Base-by-base conservation (phyloP, 2,888 invertebrate genomes). In the Clitarchus hookeri region DNA sequence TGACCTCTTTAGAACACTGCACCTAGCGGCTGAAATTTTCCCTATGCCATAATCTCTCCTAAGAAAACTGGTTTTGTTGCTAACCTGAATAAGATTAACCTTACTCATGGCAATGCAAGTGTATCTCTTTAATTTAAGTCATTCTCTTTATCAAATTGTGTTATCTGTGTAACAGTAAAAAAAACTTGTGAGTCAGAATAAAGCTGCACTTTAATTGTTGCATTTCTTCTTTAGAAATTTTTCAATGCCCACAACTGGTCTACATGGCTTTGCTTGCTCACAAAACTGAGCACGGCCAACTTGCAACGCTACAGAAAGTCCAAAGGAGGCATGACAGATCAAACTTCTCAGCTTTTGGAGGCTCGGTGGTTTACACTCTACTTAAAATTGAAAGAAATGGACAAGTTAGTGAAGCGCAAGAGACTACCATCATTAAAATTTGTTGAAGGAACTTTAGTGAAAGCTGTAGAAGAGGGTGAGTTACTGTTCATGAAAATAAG, bases 391-490 rank as follows among this genome's bases (percentile, higher is more conserved):
- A 12, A 82, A 13, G 23, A 82, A 19, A 12, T 44, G 23, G 36
- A 82, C 44, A 82, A 82, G 82, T 36, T 82, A 26, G 3, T 82
- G 36, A 44, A 19, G 27, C 8, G 44, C 27, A 82, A 82, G 36
- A 82, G 82, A 23, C 27, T 82, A 13, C 27, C 82, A 6, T 82
- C 82, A 8, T 92, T 2, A 94, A 95, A 23, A 0, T 99, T 98
- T 89, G 96, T 98, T 88, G 97, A 98, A 92, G 99, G 99, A 0
- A 97, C 97, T 86, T 93, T 99, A 88, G 96, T 99, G 23, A 96
- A 96, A 91, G 99, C 99, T 2, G 94, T 99, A 90, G 95, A 95
- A 90, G 94, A 96, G 89, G 93, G 92, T 91, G 88, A 88, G 78
- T 82, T 78, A 36, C 36, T 3, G 36, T 36, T 36, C 36, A 36